Conservation (phyloP, 2,797 vertebrate genomes). For the Xyrichtys novacula region DNA sequence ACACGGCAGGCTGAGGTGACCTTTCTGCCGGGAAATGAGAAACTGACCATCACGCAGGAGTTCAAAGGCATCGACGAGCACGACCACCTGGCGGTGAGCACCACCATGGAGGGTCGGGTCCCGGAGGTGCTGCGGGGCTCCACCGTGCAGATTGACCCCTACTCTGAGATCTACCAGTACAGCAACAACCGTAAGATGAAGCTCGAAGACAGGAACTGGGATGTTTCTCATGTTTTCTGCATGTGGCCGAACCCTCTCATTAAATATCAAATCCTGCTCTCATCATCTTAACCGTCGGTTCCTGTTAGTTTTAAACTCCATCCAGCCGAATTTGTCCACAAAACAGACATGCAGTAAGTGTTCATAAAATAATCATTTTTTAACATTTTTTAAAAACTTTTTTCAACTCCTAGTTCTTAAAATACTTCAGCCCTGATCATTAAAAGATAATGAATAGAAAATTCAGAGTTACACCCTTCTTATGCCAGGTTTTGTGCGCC, state of each 20-base stretch:
- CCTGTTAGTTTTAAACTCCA: no score
- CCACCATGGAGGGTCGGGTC: constrained; percentile 88
- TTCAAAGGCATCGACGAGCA: constrained; percentile 95
- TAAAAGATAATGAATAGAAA: no score
- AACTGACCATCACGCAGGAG: constrained; percentile 89
- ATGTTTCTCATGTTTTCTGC: neutral
- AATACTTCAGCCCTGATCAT: no score
- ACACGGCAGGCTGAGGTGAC: constrained; percentile 91
- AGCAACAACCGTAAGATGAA: constrained; percentile 86
- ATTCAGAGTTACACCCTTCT: no score
- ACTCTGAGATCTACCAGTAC: constrained; percentile 94
- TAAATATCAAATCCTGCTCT: neutral
- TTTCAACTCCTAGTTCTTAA: no score
- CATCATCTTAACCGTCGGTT: no score
- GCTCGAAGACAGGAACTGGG: neutral
- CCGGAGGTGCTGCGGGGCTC: constrained; percentile 85
- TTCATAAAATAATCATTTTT: no score
- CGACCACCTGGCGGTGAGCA: constrained; percentile 92
- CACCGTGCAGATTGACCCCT: constrained; percentile 88
- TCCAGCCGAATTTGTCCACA: no score
- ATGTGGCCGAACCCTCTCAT: neutral
- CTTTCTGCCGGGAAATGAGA: constrained; percentile 89
- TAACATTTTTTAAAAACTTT: no score
- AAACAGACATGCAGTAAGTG: no score
- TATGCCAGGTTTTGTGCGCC: no score